Evolutionary conservation across 2,113 vertebrate species (phyloP).

Genomic region (Brachionichthys hirsutus): DNA sequence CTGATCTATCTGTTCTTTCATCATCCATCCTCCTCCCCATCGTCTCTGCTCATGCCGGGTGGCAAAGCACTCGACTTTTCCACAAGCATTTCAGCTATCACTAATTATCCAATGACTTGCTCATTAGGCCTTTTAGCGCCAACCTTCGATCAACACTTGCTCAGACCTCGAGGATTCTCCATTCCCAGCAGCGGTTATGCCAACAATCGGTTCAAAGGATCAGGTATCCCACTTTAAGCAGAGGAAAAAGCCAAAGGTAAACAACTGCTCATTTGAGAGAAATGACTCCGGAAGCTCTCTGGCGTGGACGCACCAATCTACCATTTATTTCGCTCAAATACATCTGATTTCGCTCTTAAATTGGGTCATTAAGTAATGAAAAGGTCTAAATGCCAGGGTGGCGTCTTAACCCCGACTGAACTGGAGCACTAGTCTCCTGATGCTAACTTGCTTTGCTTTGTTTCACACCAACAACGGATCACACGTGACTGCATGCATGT

Average conservation of each 20-base stretch:
- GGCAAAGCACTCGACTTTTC: conserved; percentile 80
- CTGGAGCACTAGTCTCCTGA: conserved; percentile 5
- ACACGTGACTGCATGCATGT: background rate
- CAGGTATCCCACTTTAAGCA: conserved; percentile 77
- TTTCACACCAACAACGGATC: conserved; percentile 11
- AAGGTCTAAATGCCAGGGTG: conserved; percentile 42
- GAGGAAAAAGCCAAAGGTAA: conserved; percentile 71
- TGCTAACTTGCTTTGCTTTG: conserved; percentile 3
- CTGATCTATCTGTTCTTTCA: conserved; percentile 68
- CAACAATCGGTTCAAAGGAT: conserved; percentile 82
- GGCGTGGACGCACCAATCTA: conserved; percentile 55
- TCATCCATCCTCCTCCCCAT: conserved; percentile 56
- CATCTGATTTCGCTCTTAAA: conserved; percentile 54
- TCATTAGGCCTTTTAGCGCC: conserved; percentile 83
- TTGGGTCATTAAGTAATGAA: conserved; percentile 57
- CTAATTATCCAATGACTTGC: conserved; percentile 79
- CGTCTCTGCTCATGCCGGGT: conserved; percentile 55
- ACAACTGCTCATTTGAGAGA: conserved; percentile 78
- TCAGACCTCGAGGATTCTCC: conserved; percentile 77
- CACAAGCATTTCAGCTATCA: conserved; percentile 76
- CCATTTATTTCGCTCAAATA: conserved; percentile 65
- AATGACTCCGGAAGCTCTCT: conserved; percentile 62
- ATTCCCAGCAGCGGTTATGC: conserved; percentile 81
- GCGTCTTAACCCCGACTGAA: conserved; percentile 14
- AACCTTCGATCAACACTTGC: conserved; percentile 82